Base-by-base conservation (phyloP, 2,113 vertebrate genomes). In the Anarhynchus alexandrinus region DNA sequence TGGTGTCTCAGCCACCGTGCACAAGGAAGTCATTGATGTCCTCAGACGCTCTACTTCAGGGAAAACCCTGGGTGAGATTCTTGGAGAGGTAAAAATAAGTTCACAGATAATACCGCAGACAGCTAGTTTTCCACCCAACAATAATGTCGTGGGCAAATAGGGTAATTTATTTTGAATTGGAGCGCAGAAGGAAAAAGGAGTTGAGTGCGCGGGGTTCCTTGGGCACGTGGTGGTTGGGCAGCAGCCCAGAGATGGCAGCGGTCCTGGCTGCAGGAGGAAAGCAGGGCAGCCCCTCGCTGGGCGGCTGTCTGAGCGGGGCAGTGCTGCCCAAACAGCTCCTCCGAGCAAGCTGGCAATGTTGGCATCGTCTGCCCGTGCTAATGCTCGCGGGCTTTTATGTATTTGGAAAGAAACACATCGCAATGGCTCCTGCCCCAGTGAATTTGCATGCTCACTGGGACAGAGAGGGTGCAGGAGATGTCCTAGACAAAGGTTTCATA, bases 271-370 rank as follows among this genome's bases (percentile, higher is more conserved):
- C 2, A 12, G 71, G 47, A 67, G 59, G 20, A 29, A 32, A 4
- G 1, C 21, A 17, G 32, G 49, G 25, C 65, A 82, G 62, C 20
- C 30, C 55, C 55, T 71, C 18, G 4, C 79, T 36, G 85, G 51
- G 2, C 2, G 7, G 10, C 7, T 40, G 12, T 14, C 29, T 26
- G 6, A 0, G 10, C 9, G 2, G 11, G 5, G 10, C 52, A 45
- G 69, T 15, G 57, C 58, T 67, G 43, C 70, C 47, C 27, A 1
- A 59, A 9, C n/a, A 36, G 2, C 43, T 65, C 43, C 69, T 38
- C 30, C 0, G 0, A 61, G 45, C 49, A 30, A 23, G 15, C 30
- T 16, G 57, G 70, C 25, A 1, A 23, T 34, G 52, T 62, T 72
- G 62, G 12, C 51, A 32, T 8, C 11, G 0, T 5, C 64, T 81